A percentile compares a stretch with the other conserved stretches of the same genome.
These are phyloP conservation scores for Rhea americana DNA, from an alignment of 2,113 vertebrate genomes.

Conservation along the genomic window DNA sequence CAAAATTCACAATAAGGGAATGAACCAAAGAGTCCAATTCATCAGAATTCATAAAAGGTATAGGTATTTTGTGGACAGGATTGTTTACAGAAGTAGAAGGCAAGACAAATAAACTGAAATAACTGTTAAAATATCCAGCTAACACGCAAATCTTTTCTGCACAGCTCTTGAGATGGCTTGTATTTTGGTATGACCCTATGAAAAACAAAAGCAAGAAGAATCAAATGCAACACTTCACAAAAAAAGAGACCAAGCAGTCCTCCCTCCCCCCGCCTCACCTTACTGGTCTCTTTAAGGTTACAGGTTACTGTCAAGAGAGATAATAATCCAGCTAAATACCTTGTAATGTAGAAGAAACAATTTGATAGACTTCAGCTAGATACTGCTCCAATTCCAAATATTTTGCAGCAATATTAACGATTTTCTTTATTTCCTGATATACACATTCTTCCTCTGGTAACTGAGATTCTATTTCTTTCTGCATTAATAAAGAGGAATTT, in stretches of 20 bases:
- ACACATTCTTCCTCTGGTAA: conserved; percentile 54
- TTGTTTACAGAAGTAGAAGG: background rate
- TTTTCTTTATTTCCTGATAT: conserved; percentile 59
- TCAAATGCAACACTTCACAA: background rate
- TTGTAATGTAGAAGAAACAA: conserved; percentile 75
- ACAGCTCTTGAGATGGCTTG: conserved; percentile 45
- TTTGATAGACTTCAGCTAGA: conserved; percentile 74
- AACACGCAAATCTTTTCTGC: conserved; percentile 69
- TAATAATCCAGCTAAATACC: conserved; percentile 68
- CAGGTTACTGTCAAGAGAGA: background rate
- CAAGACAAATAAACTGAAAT: conserved; percentile 39
- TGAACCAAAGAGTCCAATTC: conserved; percentile 77
- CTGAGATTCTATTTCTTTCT: conserved; percentile 49
- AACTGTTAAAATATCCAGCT: conserved; percentile 68
- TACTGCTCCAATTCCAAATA: conserved; percentile 82
- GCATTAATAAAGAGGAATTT: conserved; percentile 4
- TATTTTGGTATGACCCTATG: conserved; percentile 35
- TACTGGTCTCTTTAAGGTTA: background rate
- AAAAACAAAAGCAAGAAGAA: background rate
- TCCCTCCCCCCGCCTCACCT: background rate
- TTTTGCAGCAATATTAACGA: conserved; percentile 67
- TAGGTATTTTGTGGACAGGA: background rate
- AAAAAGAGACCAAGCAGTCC: background rate
- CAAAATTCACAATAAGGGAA: conserved; percentile 73
- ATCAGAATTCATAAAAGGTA: conserved; percentile 19